Evolutionary conservation across 2,888 invertebrate species (phyloP).

Genomic region (Drosophila acutilabella): DNA sequence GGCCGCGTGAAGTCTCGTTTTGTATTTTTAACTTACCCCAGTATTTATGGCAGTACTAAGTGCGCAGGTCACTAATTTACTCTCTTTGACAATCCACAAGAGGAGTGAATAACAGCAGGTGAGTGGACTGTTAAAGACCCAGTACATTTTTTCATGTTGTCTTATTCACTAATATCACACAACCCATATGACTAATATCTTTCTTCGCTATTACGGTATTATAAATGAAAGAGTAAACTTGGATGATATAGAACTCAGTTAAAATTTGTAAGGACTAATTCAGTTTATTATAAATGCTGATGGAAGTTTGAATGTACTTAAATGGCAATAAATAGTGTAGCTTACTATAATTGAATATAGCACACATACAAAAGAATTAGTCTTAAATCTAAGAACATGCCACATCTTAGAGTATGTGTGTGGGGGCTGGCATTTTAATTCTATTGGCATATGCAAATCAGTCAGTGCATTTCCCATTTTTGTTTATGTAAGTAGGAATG

Average conservation of each 20-base stretch:
- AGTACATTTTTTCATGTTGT: too few relatives aligned
- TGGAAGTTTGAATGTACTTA: constrained; percentile 57
- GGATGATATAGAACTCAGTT: too few relatives aligned
- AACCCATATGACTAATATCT: too few relatives aligned
- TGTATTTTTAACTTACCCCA: constrained; percentile 24
- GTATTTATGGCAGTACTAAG: constrained; percentile 8
- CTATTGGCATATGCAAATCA: constrained; percentile 38
- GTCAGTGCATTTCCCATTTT: constrained; percentile 48
- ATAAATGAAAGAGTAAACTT: too few relatives aligned
- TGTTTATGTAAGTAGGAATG: constrained; percentile 39
- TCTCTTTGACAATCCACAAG: constrained; percentile 7
- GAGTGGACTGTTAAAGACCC: too few relatives aligned
- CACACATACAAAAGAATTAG: constrained; percentile 64
- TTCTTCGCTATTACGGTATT: too few relatives aligned
- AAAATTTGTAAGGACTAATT: constrained; percentile 21
- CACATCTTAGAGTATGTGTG: constrained; percentile 3
- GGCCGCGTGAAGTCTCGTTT: constrained; percentile 40
- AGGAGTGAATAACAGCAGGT: not conserved
- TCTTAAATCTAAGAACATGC: constrained; percentile 11
- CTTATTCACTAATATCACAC: too few relatives aligned
- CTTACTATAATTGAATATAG: constrained; percentile 73
- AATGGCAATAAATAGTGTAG: constrained; percentile 68
- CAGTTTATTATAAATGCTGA: constrained; percentile 30
- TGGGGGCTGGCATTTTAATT: constrained; percentile 28
- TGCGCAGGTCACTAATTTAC: constrained; percentile 55